A percentile compares a stretch with the other conserved stretches of the same genome.
Evolutionary conservation across 2,797 vertebrate genomes (phyloP).

Genomic region (Acanthis flammea): DNA sequence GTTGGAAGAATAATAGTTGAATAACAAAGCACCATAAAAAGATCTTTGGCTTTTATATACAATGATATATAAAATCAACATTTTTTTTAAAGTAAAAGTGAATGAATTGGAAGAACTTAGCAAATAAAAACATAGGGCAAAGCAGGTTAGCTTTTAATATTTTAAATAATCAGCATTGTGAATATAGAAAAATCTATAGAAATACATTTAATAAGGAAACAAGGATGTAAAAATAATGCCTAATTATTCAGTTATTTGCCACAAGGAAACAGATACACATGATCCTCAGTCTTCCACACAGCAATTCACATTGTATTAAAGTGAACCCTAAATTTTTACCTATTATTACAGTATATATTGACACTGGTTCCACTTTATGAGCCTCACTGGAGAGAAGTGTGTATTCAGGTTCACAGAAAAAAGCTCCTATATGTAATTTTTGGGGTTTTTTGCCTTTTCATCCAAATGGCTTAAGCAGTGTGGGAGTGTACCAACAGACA

Average conservation of each 20-base stretch:
- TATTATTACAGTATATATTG: neutral
- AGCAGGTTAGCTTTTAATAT: neutral
- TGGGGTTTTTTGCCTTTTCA: neutral
- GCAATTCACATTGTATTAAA: neutral
- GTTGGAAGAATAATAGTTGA: neutral
- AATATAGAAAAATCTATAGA: neutral
- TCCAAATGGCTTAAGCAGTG: neutral
- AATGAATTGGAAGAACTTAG: neutral
- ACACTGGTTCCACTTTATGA: neutral
- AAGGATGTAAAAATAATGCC: neutral
- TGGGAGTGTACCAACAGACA: neutral
- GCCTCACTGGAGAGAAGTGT: neutral
- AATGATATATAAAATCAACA: neutral
- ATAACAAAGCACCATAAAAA: neutral
- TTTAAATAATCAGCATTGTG: neutral
- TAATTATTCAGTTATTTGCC: neutral
- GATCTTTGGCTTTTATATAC: neutral
- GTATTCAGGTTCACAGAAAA: neutral
- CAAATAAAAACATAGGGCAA: neutral
- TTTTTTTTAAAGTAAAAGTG: neutral
- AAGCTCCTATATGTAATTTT: fast-evolving
- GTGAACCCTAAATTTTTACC: neutral
- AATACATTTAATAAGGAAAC: neutral
- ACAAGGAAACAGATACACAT: neutral
- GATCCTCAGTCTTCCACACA: neutral